phyloP scores from a whole-genome alignment of 2,113 vertebrate genomes.

The Neolamprologus hecqui region DNA sequence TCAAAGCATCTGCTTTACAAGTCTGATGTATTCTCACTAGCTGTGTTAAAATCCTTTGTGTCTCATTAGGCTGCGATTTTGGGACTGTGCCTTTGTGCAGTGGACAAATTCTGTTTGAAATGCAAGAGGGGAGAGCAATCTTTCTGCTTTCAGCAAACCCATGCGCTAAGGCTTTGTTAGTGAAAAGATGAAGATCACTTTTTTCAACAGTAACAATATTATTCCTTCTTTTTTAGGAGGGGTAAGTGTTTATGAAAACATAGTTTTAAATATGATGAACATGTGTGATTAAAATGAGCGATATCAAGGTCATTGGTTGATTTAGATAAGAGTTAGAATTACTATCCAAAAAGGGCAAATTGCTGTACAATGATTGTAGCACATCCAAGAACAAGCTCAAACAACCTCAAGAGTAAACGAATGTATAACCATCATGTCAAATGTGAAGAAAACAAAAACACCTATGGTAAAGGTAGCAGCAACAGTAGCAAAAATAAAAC shows the following conservation, averaged over 20 bases:
- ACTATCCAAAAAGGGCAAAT: not conserved
- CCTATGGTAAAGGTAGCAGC: not conserved
- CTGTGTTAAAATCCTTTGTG: constrained; percentile 62
- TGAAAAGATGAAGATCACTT: constrained; percentile 3
- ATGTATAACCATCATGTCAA: not conserved
- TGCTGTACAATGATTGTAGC: not conserved
- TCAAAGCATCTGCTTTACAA: constrained; percentile 65
- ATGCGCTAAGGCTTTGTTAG: constrained; percentile 11
- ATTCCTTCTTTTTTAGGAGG: not conserved
- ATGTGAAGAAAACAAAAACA: not conserved
- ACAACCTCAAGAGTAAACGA: not conserved
- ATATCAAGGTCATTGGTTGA: not conserved
- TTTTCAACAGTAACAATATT: not conserved
- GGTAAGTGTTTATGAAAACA: not conserved
- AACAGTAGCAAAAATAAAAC: not conserved
- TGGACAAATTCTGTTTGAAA: constrained; percentile 62
- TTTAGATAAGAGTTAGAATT: not conserved
- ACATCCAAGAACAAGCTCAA: not conserved
- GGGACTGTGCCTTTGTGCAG: constrained; percentile 44
- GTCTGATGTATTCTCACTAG: constrained; percentile 51
- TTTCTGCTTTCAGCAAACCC: constrained; percentile 4
- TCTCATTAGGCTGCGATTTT: constrained; percentile 60
- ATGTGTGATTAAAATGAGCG: not conserved
- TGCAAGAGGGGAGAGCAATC: constrained; percentile 10
- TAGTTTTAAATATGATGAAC: not conserved